Evolutionary conservation across 2,888 invertebrate genomes (phyloP), one percentile per base, ranked within the genome.

Genomic region (Abrostola triplasia): DNA sequence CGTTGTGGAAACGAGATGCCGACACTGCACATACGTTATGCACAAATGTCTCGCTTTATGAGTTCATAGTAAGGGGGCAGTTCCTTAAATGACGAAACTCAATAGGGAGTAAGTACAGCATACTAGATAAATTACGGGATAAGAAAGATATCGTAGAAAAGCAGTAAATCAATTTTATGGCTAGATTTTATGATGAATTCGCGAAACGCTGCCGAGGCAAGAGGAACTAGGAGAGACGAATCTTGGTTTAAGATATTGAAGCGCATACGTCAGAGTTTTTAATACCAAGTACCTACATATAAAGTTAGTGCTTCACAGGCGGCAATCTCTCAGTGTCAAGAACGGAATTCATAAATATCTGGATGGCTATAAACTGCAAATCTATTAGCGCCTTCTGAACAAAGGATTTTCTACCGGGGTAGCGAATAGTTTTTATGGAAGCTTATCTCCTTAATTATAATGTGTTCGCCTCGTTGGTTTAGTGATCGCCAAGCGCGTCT

Each of bases 181-280:
- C 36, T 36, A 36, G 36, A 41, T 41, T 58, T 50, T 58, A 58
- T 42, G 58, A 42, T 36, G 0, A 50, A 13, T 58, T 36, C 50
- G 50, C 36, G 36, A 58, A 50, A 42, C 11, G 11, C 24, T 36
- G 41, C 6, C 40, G 12, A 12, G 36, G 12, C 36, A 50, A 58
- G 36, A 24, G 24, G 24, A 24, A 24, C 24, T 24, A 7, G 5
- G 36, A n/a, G 36, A 8, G 10, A 36, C 2, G 36, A 41, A 42
- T 42, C 5, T 6, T 13, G 9, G n/a, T 6, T 37, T 12, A 41
- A 44, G 11, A 37, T 37, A 12, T 42, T 7, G 42, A 12, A 12
- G 4, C 0, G 7, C 44, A 44, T 44, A 13, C 11, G 12, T 6
- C 42, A 42, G 42, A 42, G 42, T 6, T 42, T 42, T 12, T 12